Evolutionary conservation across 2,797 vertebrate species (phyloP).

Genomic region (Parauchenoglanis punctatus): DNA sequence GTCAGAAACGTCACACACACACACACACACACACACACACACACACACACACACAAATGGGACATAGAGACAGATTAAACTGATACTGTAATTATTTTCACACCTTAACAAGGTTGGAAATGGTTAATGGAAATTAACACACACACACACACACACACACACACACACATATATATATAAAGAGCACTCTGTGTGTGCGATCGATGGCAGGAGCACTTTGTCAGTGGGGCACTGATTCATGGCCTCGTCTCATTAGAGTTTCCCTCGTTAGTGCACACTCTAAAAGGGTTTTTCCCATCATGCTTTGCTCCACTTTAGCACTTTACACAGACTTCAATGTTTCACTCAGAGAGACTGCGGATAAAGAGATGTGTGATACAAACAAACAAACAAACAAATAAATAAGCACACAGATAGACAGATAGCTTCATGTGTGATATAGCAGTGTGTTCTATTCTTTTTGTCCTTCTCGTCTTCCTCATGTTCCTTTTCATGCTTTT

Average conservation of each 20-base stretch:
- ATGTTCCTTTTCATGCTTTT: constrained; percentile 57
- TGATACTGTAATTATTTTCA: constrained; percentile 3
- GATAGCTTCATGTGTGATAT: constrained; percentile 40
- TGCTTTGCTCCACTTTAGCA: constrained; percentile 16
- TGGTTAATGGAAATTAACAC: constrained; percentile 3
- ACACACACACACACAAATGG: constrained; percentile 5
- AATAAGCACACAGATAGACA: constrained; percentile 22
- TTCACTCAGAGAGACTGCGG: neutral
- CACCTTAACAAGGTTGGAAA: neutral
- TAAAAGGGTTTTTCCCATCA: constrained; percentile 12
- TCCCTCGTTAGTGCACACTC: constrained; percentile 21
- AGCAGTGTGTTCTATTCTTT: neutral
- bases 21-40: neutral
- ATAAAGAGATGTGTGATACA: neutral
- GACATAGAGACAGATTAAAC: neutral
- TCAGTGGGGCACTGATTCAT: neutral
- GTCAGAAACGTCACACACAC: neutral
- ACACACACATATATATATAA: neutral
- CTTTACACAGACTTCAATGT: constrained; percentile 7
- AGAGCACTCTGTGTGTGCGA: neutral
- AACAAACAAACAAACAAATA: neutral
- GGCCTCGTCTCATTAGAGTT: constrained; percentile 4
- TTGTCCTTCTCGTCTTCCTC: neutral
- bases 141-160: constrained; percentile 9
- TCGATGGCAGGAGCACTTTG: constrained; percentile 19